Percentiles rank a stretch among this genome's conserved stretches.
These are phyloP conservation scores for Orthosia incerta DNA, from an alignment of 2,888 invertebrate genomes.

Conservation along the genomic window DNA sequence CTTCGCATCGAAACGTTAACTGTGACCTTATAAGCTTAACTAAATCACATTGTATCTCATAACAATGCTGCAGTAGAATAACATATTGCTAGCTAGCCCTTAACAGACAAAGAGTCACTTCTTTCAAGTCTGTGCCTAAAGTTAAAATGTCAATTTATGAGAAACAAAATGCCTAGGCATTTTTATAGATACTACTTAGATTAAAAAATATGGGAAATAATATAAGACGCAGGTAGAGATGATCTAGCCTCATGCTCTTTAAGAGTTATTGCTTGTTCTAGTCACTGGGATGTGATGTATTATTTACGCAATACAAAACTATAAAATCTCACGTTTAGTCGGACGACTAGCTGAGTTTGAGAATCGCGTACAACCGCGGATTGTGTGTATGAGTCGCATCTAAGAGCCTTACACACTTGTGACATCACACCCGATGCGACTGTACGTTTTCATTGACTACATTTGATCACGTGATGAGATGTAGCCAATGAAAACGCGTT, in stretches of 20 bases:
- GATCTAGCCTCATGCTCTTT: slow-evolving; percentile 50
- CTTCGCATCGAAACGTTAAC: slow-evolving; percentile 48
- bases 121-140: slow-evolving; percentile 26
- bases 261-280: slow-evolving; percentile 34
- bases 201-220: slow-evolving; percentile 26
- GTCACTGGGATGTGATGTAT: slow-evolving; percentile 38
- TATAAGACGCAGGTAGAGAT: slow-evolving; percentile 23
- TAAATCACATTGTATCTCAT: slow-evolving; percentile 53
- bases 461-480: slow-evolving; percentile 16
- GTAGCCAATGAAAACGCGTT: slow-evolving; percentile 30
- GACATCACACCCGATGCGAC: neutral
- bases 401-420: slow-evolving; percentile 4
- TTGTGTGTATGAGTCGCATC: slow-evolving; percentile 18
- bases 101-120: slow-evolving; percentile 27
- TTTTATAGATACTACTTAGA: slow-evolving; percentile 30
- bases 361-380: slow-evolving; percentile 28
- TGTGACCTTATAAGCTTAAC: slow-evolving; percentile 60
- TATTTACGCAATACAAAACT: slow-evolving; percentile 52
- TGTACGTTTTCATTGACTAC: slow-evolving; percentile 26
- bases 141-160: slow-evolving; percentile 25
- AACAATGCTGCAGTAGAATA: slow-evolving; percentile 39
- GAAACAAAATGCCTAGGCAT: slow-evolving; percentile 11
- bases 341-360: slow-evolving; percentile 31
- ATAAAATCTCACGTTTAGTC: slow-evolving; percentile 47
- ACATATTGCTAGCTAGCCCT: slow-evolving; percentile 45